Percentiles rank a stretch among this genome's conserved stretches.
These are phyloP conservation scores for Leguminivora glycinivorella DNA, from an alignment of 1,140 invertebrate genomes.

Conservation along the genomic window DNA sequence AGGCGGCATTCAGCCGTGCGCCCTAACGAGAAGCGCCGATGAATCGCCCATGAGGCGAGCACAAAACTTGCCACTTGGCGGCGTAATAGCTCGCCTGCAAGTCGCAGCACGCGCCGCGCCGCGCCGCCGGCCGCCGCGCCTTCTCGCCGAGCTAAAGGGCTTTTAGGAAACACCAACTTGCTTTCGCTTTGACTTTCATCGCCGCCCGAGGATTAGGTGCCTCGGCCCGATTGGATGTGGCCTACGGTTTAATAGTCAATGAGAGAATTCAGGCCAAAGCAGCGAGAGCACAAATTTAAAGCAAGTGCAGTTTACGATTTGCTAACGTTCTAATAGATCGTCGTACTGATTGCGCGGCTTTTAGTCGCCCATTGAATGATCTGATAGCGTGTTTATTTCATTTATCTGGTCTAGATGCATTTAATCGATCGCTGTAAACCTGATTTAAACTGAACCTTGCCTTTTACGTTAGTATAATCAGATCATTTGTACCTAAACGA, in stretches of 20 bases:
- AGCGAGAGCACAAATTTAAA: conserved; percentile 54
- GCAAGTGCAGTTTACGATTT: conserved; percentile 50
- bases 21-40: conserved; percentile 69
- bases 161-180: conserved; percentile 65
- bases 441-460: neutral
- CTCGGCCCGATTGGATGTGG: conserved; percentile 58
- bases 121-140: conserved; percentile 47
- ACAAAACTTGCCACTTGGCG: conserved; percentile 73
- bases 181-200: conserved; percentile 69
- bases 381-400: neutral
- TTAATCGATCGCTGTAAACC: neutral
- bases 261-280: conserved; percentile 62
- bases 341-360: conserved; percentile 29
- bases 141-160: conserved; percentile 55
- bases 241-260: conserved; percentile 65
- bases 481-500: neutral
- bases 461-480: neutral
- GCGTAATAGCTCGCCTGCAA: conserved; percentile 50
- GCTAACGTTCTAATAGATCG: conserved; percentile 34
- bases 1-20: conserved; percentile 70
- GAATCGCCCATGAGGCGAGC: conserved; percentile 71
- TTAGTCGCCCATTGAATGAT: neutral
- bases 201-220: conserved; percentile 53
- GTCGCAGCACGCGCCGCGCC: conserved; percentile 38
- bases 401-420: neutral